phyloP scores from a whole-genome alignment of 2,888 invertebrate species.

The Pinctada fucata region DNA sequence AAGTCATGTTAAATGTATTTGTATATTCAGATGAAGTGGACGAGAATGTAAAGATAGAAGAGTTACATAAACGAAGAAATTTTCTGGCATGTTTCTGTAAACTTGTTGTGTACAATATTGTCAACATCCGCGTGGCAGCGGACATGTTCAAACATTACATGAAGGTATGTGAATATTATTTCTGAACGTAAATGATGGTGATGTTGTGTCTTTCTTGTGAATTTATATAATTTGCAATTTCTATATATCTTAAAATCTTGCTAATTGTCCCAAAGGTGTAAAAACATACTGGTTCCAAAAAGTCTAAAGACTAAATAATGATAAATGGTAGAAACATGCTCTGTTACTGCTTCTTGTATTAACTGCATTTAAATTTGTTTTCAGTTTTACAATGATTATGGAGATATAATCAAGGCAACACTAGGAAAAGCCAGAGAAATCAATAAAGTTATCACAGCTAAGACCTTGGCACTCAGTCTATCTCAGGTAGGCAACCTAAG shows the following conservation, averaged over 20 bases:
- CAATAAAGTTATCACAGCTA: constrained; percentile 96
- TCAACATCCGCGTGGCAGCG: constrained; percentile 92
- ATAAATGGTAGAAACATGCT: too few species aligned
- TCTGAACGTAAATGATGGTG: too few species aligned
- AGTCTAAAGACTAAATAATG: too few species aligned
- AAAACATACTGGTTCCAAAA: too few species aligned
- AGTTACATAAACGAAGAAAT: constrained; percentile 95
- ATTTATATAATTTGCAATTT: too few species aligned
- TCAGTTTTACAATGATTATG: constrained; percentile 97
- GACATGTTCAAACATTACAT: constrained; percentile 98
- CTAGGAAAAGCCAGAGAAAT: constrained; percentile 97
- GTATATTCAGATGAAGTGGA: constrained; percentile 84
- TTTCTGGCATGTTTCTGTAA: constrained; percentile 98
- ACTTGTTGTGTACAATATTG: constrained; percentile 96
- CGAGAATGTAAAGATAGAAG: constrained; percentile 96
- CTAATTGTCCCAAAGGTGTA: too few species aligned
- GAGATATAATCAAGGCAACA: constrained; percentile 98
- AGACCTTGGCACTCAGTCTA: constrained; percentile 94
- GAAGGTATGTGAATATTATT: constrained; percentile 81
- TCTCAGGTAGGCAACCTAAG: constrained; percentile 78
- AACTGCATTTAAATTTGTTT: constrained; percentile 48
- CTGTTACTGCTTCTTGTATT: too few species aligned
- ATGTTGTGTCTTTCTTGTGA: too few species aligned
- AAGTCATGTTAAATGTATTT: constrained; percentile 3
- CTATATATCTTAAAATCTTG: too few species aligned